These are phyloP conservation scores for Pycnonotus jocosus DNA, from an alignment of 2,113 vertebrate genomes.

Conservation along the genomic window DNA sequence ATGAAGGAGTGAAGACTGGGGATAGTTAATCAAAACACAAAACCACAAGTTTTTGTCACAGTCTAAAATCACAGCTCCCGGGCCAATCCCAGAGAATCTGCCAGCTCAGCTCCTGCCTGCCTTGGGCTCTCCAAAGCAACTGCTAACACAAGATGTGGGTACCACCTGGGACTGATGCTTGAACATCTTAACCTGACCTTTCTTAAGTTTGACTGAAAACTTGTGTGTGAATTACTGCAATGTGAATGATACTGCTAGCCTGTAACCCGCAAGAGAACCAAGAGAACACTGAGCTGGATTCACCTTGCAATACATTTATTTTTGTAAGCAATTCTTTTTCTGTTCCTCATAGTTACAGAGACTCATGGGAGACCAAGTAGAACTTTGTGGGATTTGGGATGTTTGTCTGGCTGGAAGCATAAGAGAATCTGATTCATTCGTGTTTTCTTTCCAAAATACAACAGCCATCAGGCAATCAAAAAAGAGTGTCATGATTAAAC, in stretches of 20 bases:
- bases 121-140: not conserved
- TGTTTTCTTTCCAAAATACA: not conserved
- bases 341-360: not conserved
- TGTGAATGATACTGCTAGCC: not conserved
- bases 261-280: rapidly evolving
- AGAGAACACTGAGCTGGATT: not conserved
- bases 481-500: not conserved
- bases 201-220: not conserved
- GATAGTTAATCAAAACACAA: not conserved
- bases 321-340: not conserved
- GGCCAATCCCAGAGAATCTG: not conserved
- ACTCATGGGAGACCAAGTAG: not conserved
- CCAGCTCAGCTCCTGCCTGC: not conserved
- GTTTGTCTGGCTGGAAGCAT: not conserved
- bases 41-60: not conserved
- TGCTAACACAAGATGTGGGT: not conserved
- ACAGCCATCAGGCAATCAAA: not conserved
- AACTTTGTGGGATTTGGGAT: not conserved
- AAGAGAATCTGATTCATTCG: not conserved
- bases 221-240: not conserved
- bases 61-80: not conserved
- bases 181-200: not conserved
- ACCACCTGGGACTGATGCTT: not conserved
- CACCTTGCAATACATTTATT: not conserved
- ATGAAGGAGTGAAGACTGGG: not conserved